Base-by-base conservation (phyloP, 2,113 vertebrate genomes). In the Perca flavescens region DNA sequence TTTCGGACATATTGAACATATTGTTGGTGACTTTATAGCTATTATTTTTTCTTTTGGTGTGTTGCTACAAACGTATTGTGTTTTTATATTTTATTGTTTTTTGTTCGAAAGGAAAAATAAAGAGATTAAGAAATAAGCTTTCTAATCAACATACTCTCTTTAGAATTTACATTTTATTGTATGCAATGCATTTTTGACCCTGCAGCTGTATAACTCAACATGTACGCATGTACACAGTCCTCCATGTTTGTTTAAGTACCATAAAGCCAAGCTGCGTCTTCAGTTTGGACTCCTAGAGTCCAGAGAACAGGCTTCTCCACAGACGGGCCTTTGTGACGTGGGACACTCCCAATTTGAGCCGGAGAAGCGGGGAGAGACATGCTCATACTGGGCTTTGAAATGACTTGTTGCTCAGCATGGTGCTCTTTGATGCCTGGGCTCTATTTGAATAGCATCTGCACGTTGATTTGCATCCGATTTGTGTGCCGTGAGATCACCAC, bases 381-480 rank as follows among this genome's bases (percentile, higher is more conserved):
- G 66, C 34, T 75, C 82, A 22, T 31, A 19, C 80, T 53, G 73
- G 74, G 73, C 82, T 67, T 80, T 64, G 43, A 12, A 65, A 36
- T 13, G 74, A 72, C 90, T 50, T 19, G 31, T 46, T 54, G 76
- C 88, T 21, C 78, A 62, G 50, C 58, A 36, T 34, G 76, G 74
- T 73, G 25, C 50, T 79, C 80, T 80, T 62, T 87, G 69, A 87
- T 70, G 76, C 61, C 34, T 4, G 25, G 0, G 54, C 74, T 71
- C 28, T 17, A 86, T 92, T 92, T 92, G 85, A 91, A 88, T 89
- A 84, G 53, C 57, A 82, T 87, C 67, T 67, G 73, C 84, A 49
- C 46, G 2, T 3, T 53, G 19, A 91, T 93, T 93, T 94, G 88
- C 92, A 93, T 93, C 75, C 53, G 10, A 80, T 94, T 94, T 94